Base-by-base conservation (phyloP, 2,113 vertebrate species). In the Coturnix japonica region DNA sequence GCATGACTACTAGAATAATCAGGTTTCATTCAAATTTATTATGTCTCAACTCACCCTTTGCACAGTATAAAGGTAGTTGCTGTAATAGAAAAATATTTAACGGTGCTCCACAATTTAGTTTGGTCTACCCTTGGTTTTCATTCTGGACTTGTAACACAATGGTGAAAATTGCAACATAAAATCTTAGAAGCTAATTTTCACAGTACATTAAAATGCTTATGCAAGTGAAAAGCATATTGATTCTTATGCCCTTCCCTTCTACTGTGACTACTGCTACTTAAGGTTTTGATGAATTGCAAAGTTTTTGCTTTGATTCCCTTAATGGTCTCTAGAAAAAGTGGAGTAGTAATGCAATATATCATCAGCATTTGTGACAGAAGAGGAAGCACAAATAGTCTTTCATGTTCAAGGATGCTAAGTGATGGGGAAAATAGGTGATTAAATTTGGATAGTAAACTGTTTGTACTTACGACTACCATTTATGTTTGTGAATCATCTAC, bases 251-350 rank as follows among this genome's bases (percentile, higher is more conserved):
- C 0, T 0, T 31, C 46, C 14, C 41, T 87, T 90, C 54, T 37
- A 19, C 57, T 59, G 20, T 46, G 84, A 72, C 57, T 83, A 43
- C 71, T 94, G 67, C 59, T 8, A 1, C 60, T 90, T 72, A 66
- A 60, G 65, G 18, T 11, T 56, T 73, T 81, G 87, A 85, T 78
- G 51, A 60, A 87, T 43, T 53, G 16, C 56, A 20, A 92, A 85
- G 35, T 6, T 79, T 78, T 66, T 79, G 39, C 89, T 94, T 94
- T 94, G 64, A 85, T 85, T 83, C 88, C n/a, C 49, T 81, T 90
- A 78, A 84, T 20, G 54, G 10, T 59, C 12, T 87, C 25, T 33
- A 70, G 81, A 69, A 84, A 93, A 81, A 70, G 35, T 31, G 6
- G 46, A 94, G 37, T 6, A 79, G 37, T 54, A 81, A 85, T 84